A percentile compares a stretch with the other conserved stretches of the same genome.
phyloP scores from a whole-genome alignment of 2,797 vertebrate genomes.

The Argyrosomus regius region DNA sequence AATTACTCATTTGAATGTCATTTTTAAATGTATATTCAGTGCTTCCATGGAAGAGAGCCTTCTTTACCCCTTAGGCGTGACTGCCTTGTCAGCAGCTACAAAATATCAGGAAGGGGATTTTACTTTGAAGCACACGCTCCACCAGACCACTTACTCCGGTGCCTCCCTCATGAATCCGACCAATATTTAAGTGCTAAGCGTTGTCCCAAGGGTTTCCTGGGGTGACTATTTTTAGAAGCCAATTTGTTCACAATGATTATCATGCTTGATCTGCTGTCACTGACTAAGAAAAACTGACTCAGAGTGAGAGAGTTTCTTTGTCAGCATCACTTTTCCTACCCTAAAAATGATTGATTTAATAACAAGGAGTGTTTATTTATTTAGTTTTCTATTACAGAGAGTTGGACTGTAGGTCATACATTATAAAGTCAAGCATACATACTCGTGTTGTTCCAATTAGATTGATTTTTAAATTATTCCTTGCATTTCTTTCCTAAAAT shows the following conservation, averaged over 20 bases:
- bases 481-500: constrained; percentile 37
- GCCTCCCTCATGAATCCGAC: constrained; percentile 47
- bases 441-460: constrained; percentile 8
- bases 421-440: not conserved
- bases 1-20: constrained; percentile 5
- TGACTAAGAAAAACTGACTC: constrained; percentile 42
- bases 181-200: constrained; percentile 43
- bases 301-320: constrained; percentile 34
- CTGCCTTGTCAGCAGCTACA: constrained; percentile 50
- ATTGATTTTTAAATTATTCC: constrained; percentile 21
- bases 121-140: constrained; percentile 36
- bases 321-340: constrained; percentile 11
- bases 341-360: constrained; percentile 17
- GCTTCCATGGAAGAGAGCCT: constrained; percentile 20
- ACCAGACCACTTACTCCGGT: constrained; percentile 2
- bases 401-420: constrained; percentile 9
- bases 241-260: constrained; percentile 53
- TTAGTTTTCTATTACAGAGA: constrained; percentile 1
- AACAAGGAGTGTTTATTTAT: constrained; percentile 10
- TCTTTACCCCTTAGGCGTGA: not conserved
- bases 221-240: constrained; percentile 65
- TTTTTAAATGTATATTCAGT: constrained; percentile 27
- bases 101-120: constrained; percentile 50
- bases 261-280: constrained; percentile 34
- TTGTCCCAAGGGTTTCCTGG: constrained; percentile 39